phyloP scores from a whole-genome alignment of 2,113 vertebrate genomes.

The Oceanites oceanicus region DNA sequence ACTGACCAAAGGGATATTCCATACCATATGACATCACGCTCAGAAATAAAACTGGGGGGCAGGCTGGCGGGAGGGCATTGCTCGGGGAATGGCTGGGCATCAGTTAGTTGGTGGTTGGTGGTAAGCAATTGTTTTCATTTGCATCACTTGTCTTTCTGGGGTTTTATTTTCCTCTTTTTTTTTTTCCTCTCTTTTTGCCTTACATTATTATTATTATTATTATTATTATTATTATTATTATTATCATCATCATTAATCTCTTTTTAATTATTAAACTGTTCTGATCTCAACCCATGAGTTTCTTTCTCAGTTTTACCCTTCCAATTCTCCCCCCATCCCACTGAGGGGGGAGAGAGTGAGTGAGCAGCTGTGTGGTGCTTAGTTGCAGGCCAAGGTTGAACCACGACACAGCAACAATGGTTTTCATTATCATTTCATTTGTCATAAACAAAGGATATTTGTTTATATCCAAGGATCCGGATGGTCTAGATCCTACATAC shows the following conservation, averaged over 20 bases:
- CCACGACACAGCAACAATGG: not conserved
- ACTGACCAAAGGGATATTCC: too few species aligned
- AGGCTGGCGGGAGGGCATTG: fast-evolving
- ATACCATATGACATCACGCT: not conserved
- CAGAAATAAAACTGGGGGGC: not conserved
- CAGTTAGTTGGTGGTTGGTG: fast-evolving
- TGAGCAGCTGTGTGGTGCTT: not conserved
- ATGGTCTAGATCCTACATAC: not conserved
- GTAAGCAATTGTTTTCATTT: not conserved
- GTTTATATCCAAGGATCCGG: not conserved
- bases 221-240: too few species aligned
- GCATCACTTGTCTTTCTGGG: not conserved
- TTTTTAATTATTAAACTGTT: not conserved
- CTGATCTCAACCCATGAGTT: not conserved
- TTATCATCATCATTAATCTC: too few species aligned
- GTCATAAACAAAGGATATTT: not conserved
- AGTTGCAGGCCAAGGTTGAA: not conserved
- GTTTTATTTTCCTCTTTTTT: not conserved
- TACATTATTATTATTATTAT: not conserved
- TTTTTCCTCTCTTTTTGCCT: not conserved
- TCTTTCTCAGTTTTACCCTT: not conserved
- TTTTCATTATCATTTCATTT: not conserved
- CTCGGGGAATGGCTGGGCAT: not conserved
- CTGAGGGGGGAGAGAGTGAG: not conserved
- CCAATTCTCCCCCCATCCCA: not conserved